These are phyloP conservation scores for Nibea coibor DNA, from an alignment of 2,113 vertebrate genomes.

Conservation along the genomic window DNA sequence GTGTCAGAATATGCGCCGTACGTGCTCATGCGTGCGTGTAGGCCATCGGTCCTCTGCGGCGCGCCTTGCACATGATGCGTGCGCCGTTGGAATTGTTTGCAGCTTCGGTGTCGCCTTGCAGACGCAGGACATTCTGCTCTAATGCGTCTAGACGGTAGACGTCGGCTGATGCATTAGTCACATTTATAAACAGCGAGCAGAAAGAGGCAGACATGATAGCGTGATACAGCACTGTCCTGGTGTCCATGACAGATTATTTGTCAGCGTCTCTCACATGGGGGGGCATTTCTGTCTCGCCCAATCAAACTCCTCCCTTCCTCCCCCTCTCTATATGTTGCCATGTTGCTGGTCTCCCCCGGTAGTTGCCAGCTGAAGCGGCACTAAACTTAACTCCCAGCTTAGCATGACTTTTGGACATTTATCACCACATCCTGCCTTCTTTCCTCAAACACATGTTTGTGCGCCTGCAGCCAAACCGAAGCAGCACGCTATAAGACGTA, in stretches of 20 bases:
- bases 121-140: constrained; percentile 43
- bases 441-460: constrained; percentile 54
- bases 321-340: constrained; percentile 35
- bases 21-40: constrained; percentile 2
- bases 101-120: constrained; percentile 30
- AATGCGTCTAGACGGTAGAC: constrained; percentile 62
- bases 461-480: constrained; percentile 59
- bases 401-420: constrained; percentile 72
- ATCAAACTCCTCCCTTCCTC: constrained; percentile 17
- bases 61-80: constrained; percentile 8
- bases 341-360: constrained; percentile 56
- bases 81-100: constrained; percentile 8
- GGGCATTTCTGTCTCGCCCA: constrained; percentile 37
- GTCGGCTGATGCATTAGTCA: constrained; percentile 52
- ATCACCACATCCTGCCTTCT: constrained; percentile 72
- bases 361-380: constrained; percentile 66
- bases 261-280: constrained; percentile 49
- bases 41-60: constrained; percentile 18
- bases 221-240: constrained; percentile 41
- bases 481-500: constrained; percentile 30
- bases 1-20: constrained; percentile 16
- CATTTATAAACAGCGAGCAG: constrained; percentile 59
- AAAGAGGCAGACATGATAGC: constrained; percentile 28
- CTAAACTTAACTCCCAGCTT: constrained; percentile 81
- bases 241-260: constrained; percentile 58